Base-by-base conservation (phyloP, 1,140 invertebrate genomes). In the Rhyzopertha dominica region DNA sequence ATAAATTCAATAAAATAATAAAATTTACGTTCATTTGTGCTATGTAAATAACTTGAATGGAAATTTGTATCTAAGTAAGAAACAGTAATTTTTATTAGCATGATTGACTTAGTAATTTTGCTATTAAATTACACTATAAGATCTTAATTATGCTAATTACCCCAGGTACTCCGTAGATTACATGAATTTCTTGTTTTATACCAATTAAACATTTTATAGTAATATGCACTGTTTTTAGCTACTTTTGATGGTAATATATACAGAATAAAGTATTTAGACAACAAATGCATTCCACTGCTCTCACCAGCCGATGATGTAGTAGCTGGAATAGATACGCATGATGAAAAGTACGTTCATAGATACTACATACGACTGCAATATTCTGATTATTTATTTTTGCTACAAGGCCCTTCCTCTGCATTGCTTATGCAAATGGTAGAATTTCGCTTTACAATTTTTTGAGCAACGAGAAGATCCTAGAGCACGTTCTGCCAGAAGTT, bases 401-500 rank as follows among this genome's bases (percentile, higher is more conserved):
- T 44, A n/a, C n/a, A 38, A 59, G 58, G 22, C 51, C 57, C 22
- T 55, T 53, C 18, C 7, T 62, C 7, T 48, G 52, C 4, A 45
- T 73, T 13, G 73, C 68, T 5, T 74, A 70, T 50, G 50, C 49
- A 1, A 65, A 70, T 49, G 74, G 74, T 5, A 49, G 45, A 2
- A 43, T 77, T 4, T 63, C 67, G 37, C 47, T 75, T 18, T 59
- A 69, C 38, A 62, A 76, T 49, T 75, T 68, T 34, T 23, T 62
- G 3, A 63, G 65, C n/a, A 68, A 73, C 40, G 63, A 56, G 24
- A 25, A 68, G 58, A 64, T 9, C 47, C 52, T 25, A 66, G 57
- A 51, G 47, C 63, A 0, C 55, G 61, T 8, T 54, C 61, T 5
- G 59, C 66, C 13, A 62, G 46, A 44, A 42, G 20, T 26, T 9